Evolutionary conservation across 2,888 invertebrate genomes (phyloP).

Genomic region (Pachydiplax longipennis): DNA sequence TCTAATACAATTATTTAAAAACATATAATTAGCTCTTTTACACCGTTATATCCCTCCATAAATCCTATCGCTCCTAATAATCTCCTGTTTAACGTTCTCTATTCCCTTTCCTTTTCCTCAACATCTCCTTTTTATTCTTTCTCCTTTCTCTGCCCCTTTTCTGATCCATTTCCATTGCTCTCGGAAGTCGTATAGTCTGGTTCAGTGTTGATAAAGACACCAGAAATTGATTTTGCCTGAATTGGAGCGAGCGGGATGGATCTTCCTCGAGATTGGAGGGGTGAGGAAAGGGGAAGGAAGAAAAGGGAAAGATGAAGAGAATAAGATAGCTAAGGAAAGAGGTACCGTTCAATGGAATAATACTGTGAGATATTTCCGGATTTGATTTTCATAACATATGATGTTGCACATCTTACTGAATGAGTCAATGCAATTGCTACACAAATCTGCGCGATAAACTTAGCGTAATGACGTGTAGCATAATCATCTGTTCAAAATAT

Average conservation of each 20-base stretch:
- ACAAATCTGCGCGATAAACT: too few relatives aligned
- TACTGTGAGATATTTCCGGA: not conserved
- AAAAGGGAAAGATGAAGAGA: not conserved
- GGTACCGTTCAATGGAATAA: not conserved
- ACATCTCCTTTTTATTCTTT: not conserved
- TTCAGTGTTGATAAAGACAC: conserved; percentile 31
- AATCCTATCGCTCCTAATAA: not conserved
- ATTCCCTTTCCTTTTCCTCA: not conserved
- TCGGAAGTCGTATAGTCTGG: conserved; percentile 35
- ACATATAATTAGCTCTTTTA: not conserved
- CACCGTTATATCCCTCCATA: not conserved
- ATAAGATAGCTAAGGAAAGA: not conserved
- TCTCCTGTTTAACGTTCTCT: not conserved
- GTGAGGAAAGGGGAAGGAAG: not conserved
- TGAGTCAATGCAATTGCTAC: too few relatives aligned
- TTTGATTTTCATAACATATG: not conserved
- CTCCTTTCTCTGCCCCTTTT: not conserved
- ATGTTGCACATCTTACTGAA: too few relatives aligned
- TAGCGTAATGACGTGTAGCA: too few relatives aligned
- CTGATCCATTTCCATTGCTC: not conserved
- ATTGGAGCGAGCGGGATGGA: conserved; percentile 33
- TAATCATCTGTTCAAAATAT: too few relatives aligned
- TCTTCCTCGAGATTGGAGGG: not conserved
- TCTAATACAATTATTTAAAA: not conserved
- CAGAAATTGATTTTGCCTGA: conserved; percentile 42